phyloP scores from a whole-genome alignment of 1,140 invertebrate genomes.

The Branchinecta lynchi region DNA sequence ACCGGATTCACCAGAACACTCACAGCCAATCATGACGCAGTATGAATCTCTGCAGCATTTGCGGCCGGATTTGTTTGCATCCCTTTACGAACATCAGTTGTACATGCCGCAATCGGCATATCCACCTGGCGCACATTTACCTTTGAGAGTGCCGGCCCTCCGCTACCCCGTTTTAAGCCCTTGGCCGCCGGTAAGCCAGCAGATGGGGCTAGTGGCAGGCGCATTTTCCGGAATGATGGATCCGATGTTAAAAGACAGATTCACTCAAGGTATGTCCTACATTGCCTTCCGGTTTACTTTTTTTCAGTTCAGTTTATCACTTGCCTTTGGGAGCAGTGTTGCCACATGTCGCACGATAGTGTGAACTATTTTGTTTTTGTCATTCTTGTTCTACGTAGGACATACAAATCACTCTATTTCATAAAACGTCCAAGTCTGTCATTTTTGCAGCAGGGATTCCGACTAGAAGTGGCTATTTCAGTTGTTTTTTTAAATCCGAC shows the following conservation, averaged over 20 bases:
- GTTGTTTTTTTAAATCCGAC: no score
- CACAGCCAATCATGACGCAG: conserved; percentile 1
- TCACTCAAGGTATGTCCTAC: not conserved
- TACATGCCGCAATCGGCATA: not conserved
- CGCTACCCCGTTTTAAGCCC: not conserved
- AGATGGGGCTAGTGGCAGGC: not conserved
- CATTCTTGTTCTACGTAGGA: no score
- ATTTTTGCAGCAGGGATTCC: no score
- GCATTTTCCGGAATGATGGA: not conserved
- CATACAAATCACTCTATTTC: no score
- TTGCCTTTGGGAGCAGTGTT: no score
- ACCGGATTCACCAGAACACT: not conserved
- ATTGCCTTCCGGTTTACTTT: not conserved
- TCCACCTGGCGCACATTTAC: not conserved
- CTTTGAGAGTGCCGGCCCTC: not conserved
- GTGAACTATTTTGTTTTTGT: no score
- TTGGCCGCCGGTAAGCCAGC: not conserved
- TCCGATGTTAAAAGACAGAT: not conserved
- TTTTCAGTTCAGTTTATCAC: conserved; percentile 45
- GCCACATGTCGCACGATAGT: no score
- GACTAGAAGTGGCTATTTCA: no score
- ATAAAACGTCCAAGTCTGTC: no score
- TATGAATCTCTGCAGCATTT: not conserved
- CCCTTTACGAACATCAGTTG: not conserved
- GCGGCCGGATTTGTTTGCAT: not conserved